Conservation (phyloP, 1,140 invertebrate genomes). For the Pseudomyrmex cubaensis region DNA sequence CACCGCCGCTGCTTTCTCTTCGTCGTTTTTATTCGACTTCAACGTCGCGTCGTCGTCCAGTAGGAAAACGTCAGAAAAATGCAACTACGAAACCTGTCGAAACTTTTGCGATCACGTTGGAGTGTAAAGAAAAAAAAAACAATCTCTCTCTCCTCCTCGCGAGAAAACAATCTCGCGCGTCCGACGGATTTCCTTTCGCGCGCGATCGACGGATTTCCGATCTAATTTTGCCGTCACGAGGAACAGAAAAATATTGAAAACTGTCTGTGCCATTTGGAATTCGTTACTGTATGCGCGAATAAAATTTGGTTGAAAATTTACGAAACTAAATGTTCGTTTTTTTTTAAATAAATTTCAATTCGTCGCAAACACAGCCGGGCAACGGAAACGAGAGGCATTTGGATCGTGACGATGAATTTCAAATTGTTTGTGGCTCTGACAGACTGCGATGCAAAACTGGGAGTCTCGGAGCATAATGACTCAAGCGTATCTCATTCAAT, state of each 20-base stretch:
- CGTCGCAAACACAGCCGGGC: background rate
- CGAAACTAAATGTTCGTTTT: conserved; percentile 10
- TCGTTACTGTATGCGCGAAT: background rate
- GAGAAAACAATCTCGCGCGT: conserved; percentile 3
- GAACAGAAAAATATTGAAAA: background rate
- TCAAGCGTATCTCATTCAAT: conserved; percentile 36
- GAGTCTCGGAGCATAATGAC: conserved; percentile 38
- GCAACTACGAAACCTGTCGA: conserved; percentile 26
- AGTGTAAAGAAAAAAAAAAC: background rate
- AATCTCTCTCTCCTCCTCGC: background rate
- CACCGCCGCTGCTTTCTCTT: conserved; percentile 2
- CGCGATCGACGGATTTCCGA: conserved; percentile 20
- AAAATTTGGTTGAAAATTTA: background rate
- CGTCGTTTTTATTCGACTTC: conserved; percentile 21
- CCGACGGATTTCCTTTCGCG: conserved; percentile 7
- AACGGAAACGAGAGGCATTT: conserved; percentile 15
- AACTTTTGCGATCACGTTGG: conserved; percentile 43
- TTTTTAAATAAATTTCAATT: too few relatives aligned
- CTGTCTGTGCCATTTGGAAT: background rate
- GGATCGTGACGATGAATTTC: conserved; percentile 18
- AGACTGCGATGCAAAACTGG: conserved; percentile 46
- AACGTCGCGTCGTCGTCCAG: conserved; percentile 6
- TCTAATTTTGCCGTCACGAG: conserved; percentile 6
- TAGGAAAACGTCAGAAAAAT: conserved; percentile 10
- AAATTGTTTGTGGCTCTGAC: conserved; percentile 29